Conservation (phyloP, 2,113 vertebrate species). For the Dicrurus megarhynchus region DNA sequence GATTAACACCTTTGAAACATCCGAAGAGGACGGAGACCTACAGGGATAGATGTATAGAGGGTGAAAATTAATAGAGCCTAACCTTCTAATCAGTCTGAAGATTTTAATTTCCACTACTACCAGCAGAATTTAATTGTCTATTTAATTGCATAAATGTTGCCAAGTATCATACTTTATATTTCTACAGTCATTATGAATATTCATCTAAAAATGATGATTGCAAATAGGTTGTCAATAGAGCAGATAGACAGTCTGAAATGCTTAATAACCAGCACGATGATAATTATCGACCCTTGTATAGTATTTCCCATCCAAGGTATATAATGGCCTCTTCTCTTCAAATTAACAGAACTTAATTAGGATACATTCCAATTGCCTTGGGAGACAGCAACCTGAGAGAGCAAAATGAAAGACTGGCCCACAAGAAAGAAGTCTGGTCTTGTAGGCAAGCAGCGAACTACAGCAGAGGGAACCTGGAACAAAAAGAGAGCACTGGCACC, state of each 20-base stretch:
- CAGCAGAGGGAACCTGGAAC: neutral
- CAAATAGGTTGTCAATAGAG: constrained; percentile 51
- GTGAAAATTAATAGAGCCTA: constrained; percentile 18
- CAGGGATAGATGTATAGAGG: neutral
- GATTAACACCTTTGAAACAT: constrained; percentile 17
- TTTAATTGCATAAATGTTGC: constrained; percentile 55
- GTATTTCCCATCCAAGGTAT: neutral
- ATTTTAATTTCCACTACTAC: constrained; percentile 51
- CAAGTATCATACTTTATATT: constrained; percentile 7
- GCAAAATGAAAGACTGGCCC: neutral
- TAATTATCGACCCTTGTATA: neutral
- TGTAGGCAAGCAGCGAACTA: neutral
- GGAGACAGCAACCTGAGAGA: neutral
- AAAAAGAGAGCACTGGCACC: neutral
- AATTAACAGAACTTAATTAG: constrained; percentile 33
- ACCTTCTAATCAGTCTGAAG: constrained; percentile 55
- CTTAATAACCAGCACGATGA: neutral
- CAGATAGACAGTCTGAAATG: constrained; percentile 47
- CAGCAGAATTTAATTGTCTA: constrained; percentile 45
- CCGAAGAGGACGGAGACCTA: neutral
- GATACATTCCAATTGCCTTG: neutral
- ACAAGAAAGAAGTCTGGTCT: neutral
- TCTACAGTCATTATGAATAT: constrained; percentile 39
- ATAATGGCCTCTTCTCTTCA: constrained; percentile 11
- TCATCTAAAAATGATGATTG: constrained; percentile 31